Percentiles rank a stretch among this genome's conserved stretches.
Conservation (phyloP, 2,113 vertebrate genomes). For the Bubo blakistoni region DNA sequence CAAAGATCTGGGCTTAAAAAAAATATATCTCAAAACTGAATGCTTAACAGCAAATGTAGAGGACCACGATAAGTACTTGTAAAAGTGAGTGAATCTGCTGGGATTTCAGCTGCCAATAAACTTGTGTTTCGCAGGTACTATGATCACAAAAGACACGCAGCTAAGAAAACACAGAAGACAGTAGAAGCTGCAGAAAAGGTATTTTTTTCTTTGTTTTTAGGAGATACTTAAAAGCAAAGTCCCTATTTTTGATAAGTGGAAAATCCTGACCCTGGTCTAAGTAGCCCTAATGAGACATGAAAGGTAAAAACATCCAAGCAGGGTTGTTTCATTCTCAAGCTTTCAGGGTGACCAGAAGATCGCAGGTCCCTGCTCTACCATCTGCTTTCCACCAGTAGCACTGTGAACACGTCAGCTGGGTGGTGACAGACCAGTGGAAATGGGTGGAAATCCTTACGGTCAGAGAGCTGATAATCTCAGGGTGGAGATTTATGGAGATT, state of each 20-base stretch:
- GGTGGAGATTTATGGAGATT: background rate
- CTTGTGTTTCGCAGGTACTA: slow-evolving; percentile 83
- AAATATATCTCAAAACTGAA: background rate
- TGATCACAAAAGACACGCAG: slow-evolving; percentile 90
- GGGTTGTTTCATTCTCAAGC: background rate
- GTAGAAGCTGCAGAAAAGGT: slow-evolving; percentile 97
- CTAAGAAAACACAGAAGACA: slow-evolving; percentile 96
- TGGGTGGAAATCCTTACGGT: background rate
- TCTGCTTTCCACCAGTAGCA: background rate
- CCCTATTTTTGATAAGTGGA: background rate
- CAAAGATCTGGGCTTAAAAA: background rate
- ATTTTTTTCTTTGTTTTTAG: background rate
- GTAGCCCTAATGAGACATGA: background rate
- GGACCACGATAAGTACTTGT: background rate
- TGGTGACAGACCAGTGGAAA: background rate
- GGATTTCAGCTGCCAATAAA: background rate
- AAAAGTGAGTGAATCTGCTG: background rate
- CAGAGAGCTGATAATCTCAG: background rate
- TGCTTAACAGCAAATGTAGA: background rate
- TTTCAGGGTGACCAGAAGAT: background rate
- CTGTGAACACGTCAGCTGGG: background rate
- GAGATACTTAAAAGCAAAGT: background rate
- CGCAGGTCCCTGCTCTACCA: background rate
- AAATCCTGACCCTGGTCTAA: background rate
- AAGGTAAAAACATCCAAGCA: background rate